A percentile compares a stretch with the other conserved stretches of the same genome.
These are phyloP conservation scores for Aptenodytes patagonicus DNA, from an alignment of 2,113 vertebrate species.

Conservation along the genomic window DNA sequence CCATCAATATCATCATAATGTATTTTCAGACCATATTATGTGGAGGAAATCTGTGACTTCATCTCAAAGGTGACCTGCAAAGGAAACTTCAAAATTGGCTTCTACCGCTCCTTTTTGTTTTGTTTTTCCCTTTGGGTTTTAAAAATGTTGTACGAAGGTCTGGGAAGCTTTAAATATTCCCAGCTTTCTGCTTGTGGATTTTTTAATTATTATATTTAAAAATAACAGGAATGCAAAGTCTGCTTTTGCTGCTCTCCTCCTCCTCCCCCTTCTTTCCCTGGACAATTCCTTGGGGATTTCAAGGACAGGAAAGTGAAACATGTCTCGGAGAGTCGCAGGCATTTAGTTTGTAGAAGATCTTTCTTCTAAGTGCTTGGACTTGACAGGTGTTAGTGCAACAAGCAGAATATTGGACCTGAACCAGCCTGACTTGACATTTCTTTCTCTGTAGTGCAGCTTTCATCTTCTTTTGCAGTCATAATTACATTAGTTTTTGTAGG, in stretches of 20 bases:
- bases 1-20: not conserved
- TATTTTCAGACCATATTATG: not conserved
- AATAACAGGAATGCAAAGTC: constrained; percentile 22
- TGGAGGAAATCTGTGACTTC: constrained; percentile 17
- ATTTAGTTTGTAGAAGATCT: not conserved
- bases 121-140: constrained; percentile 28
- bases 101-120: not conserved
- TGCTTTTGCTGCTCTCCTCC: not conserved
- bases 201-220: constrained; percentile 15
- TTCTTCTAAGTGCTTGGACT: not conserved
- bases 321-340: not conserved
- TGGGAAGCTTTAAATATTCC: constrained; percentile 3
- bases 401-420: not conserved
- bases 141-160: not conserved
- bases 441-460: not conserved
- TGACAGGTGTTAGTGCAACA: not conserved
- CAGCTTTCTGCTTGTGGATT: not conserved
- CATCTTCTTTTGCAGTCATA: not conserved
- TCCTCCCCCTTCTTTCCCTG: not conserved
- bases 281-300: not conserved
- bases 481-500: not conserved
- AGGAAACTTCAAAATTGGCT: constrained; percentile 24
- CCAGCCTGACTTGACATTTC: not conserved
- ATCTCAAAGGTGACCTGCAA: not conserved
- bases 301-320: constrained; percentile 3